Base-by-base conservation (phyloP, 2,113 vertebrate genomes). In the Sander vitreus region DNA sequence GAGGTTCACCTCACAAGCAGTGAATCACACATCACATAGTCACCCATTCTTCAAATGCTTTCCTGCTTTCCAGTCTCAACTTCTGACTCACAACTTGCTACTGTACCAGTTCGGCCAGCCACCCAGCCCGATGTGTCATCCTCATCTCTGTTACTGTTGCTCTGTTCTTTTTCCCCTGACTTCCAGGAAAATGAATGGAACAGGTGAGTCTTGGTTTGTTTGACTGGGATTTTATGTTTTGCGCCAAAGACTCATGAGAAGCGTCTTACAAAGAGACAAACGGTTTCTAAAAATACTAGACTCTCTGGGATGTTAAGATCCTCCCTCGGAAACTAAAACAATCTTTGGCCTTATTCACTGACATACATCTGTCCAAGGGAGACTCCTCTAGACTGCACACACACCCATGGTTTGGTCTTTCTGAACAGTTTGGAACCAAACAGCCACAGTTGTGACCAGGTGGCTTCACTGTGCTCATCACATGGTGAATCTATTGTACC, bases 41-140 rank as follows among this genome's bases (percentile, higher is more conserved):
- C 80, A 85, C 57, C 80, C 84, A 87, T 93, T 94, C 88, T 91
- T 91, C 85, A 91, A 79, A 92, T 91, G 85, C 85, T 81, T 90
- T 70, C 51, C 88, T 85, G 64, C 70, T 85, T 86, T 85, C 81
- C 81, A 84, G 78, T 88, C 77, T 84, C 70, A 70, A 36, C 14
- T 48, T 79, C 65, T 88, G 89, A 92, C 84, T 92, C 86, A 89
- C 86, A 86, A 27, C 66, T 64, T n/a, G 68, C 89, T 91, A 87
- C 87, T 90, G 48, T 86, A 84, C 60, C 73, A 77, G 75, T 51
- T 69, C 50, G 60, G 78, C 84, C 70, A 73, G 78, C 67, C 76
- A 69, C 86, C 80, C 85, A 77, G 77, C 71, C 74, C n/a, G 63
- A 73, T 91, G 89, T 85, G 82, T 84, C 86, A 84, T 90, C 79